Conservation (phyloP, 2,888 invertebrate species). For the Pheosia tremula region DNA sequence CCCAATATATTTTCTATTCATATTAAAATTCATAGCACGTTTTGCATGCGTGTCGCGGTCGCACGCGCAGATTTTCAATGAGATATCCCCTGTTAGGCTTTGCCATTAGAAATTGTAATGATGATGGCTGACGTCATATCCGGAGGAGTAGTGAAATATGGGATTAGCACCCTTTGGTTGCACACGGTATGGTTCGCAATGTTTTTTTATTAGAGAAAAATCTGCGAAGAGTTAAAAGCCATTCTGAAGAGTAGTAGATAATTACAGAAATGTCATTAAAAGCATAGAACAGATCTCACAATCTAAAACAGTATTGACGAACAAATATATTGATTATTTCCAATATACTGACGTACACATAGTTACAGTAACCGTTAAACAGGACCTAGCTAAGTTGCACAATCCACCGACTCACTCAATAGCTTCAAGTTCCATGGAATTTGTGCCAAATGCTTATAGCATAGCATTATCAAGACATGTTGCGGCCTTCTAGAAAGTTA, state of each 20-base stretch:
- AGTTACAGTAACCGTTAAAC: neutral
- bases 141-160: constrained; percentile 37
- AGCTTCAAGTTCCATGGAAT: constrained; percentile 8
- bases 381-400: neutral
- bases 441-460: constrained; percentile 22
- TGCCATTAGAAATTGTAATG: constrained; percentile 52
- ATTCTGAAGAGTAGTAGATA: neutral
- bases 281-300: neutral
- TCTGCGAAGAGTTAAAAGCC: constrained; percentile 6
- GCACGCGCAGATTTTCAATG: constrained; percentile 57
- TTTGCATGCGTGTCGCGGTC: constrained; percentile 34
- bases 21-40: constrained; percentile 41
- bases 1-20: constrained; percentile 28
- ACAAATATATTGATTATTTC: neutral
- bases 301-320: neutral
- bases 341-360: neutral
- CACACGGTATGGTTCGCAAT: constrained; percentile 33
- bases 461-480: constrained; percentile 20
- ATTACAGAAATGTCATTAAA: neutral
- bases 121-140: constrained; percentile 56
- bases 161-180: constrained; percentile 22
- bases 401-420: constrained; percentile 1
- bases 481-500: constrained; percentile 24
- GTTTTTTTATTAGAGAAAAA: constrained; percentile 16
- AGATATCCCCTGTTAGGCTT: constrained; percentile 30